These are phyloP conservation scores for Aspiorhynchus laticeps DNA, from an alignment of 2,113 vertebrate genomes.

Conservation along the genomic window DNA sequence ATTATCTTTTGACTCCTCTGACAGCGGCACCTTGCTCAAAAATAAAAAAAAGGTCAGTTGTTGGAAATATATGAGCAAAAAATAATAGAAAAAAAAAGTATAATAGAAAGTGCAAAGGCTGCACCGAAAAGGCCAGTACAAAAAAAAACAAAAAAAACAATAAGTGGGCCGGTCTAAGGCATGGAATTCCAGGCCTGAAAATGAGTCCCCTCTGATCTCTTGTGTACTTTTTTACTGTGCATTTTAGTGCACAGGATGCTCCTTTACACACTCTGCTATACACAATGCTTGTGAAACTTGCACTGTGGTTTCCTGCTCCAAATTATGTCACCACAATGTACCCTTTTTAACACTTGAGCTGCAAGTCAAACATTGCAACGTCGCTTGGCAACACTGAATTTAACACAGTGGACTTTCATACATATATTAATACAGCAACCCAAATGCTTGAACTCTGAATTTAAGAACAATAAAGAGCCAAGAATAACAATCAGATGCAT, in stretches of 20 bases:
- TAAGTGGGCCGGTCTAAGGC: too few relatives aligned
- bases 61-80: too few relatives aligned
- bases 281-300: background rate
- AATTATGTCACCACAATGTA: background rate
- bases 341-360: background rate
- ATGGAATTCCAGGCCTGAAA: too few relatives aligned
- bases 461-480: background rate
- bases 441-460: background rate
- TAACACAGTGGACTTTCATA: background rate
- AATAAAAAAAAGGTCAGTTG: too few relatives aligned
- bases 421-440: background rate
- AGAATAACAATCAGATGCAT: background rate
- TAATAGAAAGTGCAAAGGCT: too few relatives aligned
- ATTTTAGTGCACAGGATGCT: slow-evolving; percentile 10
- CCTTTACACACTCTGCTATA: background rate
- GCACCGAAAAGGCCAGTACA: too few relatives aligned
- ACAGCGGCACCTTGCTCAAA: too few relatives aligned
- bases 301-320: slow-evolving; percentile 47
- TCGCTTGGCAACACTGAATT: background rate
- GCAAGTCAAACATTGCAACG: background rate
- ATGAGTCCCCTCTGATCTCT: too few relatives aligned
- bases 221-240: too few relatives aligned
- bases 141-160: too few relatives aligned
- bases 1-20: too few relatives aligned
- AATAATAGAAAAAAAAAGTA: too few relatives aligned